A percentile compares a stretch with the other conserved stretches of the same genome.
Conservation (phyloP, 1,140 invertebrate species). For the Trichonephila inaurata region DNA sequence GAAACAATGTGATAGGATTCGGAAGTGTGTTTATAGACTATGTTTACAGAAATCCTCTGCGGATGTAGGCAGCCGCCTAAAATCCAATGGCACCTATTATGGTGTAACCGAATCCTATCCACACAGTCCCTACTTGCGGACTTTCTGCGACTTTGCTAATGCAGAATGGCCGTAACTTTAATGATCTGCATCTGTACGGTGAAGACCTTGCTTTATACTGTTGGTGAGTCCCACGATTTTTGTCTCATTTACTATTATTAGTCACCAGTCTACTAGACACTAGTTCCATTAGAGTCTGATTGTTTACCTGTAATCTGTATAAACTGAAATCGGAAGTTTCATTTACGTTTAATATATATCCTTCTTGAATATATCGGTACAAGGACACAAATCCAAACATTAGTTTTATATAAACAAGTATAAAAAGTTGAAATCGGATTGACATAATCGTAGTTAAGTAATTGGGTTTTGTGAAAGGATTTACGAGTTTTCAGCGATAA, state of each 20-base stretch:
- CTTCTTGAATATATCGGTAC: too few relatives aligned
- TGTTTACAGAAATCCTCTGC: slow-evolving; percentile 16
- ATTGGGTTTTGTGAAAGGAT: too few relatives aligned
- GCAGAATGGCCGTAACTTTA: neutral
- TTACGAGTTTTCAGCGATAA: too few relatives aligned
- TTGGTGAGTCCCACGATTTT: slow-evolving; percentile 48
- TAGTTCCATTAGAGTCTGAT: neutral
- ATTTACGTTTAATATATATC: too few relatives aligned
- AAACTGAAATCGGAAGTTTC: too few relatives aligned
- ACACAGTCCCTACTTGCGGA: slow-evolving; percentile 20
- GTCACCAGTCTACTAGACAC: neutral
- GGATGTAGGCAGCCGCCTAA: slow-evolving; percentile 43
- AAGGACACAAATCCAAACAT: too few relatives aligned
- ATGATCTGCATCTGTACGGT: neutral
- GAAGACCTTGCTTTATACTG: slow-evolving; percentile 56
- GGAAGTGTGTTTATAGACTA: neutral
- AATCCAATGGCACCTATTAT: slow-evolving; percentile 2
- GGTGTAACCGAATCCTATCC: neutral
- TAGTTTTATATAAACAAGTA: too few relatives aligned
- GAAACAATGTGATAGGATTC: neutral
- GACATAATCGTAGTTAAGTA: too few relatives aligned
- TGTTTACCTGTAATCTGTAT: neutral
- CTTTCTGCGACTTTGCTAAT: neutral
- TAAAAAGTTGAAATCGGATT: too few relatives aligned
- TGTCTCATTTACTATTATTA: neutral